Evolutionary conservation across 2,113 vertebrate species (phyloP).

Genomic region (Parus major): DNA sequence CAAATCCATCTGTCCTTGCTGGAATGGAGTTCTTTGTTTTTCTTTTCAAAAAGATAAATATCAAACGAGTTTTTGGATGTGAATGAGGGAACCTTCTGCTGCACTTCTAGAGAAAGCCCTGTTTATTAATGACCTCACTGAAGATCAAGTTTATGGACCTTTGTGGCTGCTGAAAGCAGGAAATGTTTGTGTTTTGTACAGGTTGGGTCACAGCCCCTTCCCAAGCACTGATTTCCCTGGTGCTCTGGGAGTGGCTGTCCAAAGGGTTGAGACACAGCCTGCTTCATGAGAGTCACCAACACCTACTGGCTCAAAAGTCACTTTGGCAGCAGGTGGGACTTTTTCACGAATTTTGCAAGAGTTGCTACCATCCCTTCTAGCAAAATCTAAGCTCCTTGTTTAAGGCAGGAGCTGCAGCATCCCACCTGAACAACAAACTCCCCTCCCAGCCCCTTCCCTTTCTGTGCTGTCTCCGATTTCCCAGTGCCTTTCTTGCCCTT

Average conservation of each 20-base stretch:
- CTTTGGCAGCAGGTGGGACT: not conserved
- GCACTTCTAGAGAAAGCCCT: not conserved
- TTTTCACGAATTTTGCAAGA: not conserved
- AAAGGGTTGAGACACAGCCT: not conserved
- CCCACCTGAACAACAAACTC: not conserved
- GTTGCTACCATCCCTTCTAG: not conserved
- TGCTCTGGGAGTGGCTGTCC: not conserved
- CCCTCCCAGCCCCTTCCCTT: not conserved
- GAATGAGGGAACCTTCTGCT: not conserved
- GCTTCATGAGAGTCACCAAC: not conserved
- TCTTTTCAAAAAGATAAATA: not conserved
- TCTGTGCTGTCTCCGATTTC: fast-evolving
- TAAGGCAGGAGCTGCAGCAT: not conserved
- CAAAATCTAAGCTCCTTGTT: not conserved
- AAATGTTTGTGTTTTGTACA: not conserved
- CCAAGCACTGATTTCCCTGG: not conserved
- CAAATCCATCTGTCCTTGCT: not conserved
- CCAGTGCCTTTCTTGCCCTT: not conserved
- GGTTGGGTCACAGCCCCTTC: not conserved
- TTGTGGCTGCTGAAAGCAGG: not conserved
- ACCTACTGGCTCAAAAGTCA: not conserved
- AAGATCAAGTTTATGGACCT: not conserved
- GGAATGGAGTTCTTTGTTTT: not conserved
- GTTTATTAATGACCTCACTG: not conserved
- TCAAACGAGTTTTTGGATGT: not conserved